Evolutionary conservation across 2,797 vertebrate species (phyloP).

Genomic region (Cossypha niveicapilla): DNA sequence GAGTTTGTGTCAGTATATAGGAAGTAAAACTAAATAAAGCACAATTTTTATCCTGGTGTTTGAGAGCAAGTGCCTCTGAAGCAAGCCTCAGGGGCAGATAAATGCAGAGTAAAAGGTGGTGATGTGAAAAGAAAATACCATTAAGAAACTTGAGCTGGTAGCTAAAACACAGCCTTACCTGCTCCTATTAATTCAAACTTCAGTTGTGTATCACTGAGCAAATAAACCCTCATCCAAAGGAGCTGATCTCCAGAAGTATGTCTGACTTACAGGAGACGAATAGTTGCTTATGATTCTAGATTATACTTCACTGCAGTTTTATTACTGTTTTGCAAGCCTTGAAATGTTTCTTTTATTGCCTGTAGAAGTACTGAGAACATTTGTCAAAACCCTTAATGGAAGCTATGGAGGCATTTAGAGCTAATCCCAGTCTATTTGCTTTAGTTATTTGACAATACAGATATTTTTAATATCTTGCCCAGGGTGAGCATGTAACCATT

Average conservation of each 20-base stretch:
- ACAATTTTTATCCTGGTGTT: neutral
- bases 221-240: neutral
- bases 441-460: constrained; percentile 9
- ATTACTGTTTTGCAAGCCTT: constrained; percentile 4
- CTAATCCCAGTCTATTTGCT: neutral
- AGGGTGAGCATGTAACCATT: neutral
- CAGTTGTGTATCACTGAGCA: neutral
- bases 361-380: neutral
- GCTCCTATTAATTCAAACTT: neutral
- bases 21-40: neutral
- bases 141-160: neutral
- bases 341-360: constrained; percentile 26
- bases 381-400: constrained; percentile 6
- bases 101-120: neutral
- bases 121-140: neutral
- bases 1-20: neutral
- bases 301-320: constrained; percentile 8
- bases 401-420: neutral
- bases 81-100: neutral
- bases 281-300: constrained; percentile 11
- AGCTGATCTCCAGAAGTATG: neutral
- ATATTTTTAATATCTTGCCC: constrained; percentile 7
- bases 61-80: neutral
- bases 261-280: neutral
- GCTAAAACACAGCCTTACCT: neutral